Conservation (phyloP, 2,113 vertebrate genomes). For the Thermophis baileyi region DNA sequence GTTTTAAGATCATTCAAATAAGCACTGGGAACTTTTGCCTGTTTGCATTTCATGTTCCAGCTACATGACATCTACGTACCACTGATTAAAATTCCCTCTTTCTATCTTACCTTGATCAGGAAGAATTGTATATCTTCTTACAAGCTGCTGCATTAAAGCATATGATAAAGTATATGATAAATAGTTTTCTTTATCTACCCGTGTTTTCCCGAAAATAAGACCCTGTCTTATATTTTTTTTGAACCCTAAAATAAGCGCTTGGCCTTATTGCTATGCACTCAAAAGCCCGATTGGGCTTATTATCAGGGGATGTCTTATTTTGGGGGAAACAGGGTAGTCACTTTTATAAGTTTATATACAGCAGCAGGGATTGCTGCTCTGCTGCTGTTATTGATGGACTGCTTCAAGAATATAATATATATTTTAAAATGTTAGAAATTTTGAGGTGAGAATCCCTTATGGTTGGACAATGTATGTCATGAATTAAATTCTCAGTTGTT, state of each 20-base stretch:
- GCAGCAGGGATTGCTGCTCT: not conserved
- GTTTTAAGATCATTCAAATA: not conserved
- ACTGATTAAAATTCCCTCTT: not conserved
- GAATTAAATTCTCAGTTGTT: not conserved
- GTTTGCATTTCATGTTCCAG: not conserved
- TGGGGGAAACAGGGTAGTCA: too few relatives aligned
- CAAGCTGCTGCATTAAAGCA: not conserved
- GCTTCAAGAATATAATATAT: not conserved
- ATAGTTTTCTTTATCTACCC: not conserved
- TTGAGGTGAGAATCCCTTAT: not conserved
- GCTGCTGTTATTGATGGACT: not conserved
- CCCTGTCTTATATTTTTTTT: too few relatives aligned
- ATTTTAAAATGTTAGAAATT: not conserved
- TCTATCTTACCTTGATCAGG: not conserved
- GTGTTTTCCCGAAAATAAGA: too few relatives aligned
- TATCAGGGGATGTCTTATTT: too few relatives aligned
- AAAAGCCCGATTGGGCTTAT: too few relatives aligned
- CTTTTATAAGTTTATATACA: not conserved
- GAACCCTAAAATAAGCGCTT: too few relatives aligned
- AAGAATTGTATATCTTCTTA: not conserved
- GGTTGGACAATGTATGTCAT: not conserved
- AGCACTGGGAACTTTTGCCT: not conserved
- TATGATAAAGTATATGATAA: not conserved
- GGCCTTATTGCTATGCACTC: too few relatives aligned
- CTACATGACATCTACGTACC: not conserved